Evolutionary conservation across 2,113 vertebrate species (phyloP).

Genomic region (Myotis brandtii): DNA sequence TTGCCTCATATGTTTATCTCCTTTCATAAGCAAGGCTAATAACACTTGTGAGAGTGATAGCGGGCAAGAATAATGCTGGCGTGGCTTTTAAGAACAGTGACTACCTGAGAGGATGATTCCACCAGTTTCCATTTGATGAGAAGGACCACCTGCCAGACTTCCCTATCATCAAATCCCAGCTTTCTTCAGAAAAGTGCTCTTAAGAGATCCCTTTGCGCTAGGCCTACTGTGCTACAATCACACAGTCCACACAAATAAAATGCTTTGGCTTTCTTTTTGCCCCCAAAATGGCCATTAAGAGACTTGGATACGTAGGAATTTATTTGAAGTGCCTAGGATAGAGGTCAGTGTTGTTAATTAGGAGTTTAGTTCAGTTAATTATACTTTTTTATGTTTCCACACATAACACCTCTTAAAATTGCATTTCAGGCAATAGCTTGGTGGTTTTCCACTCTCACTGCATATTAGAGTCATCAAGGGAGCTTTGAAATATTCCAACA

Average conservation of each 20-base stretch:
- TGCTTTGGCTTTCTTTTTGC: not conserved
- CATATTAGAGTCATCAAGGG: not conserved
- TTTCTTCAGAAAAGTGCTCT: not conserved
- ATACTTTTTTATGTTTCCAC: not conserved
- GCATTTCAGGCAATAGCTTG: not conserved
- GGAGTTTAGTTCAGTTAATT: not conserved
- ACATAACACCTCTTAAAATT: not conserved
- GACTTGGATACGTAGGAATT: not conserved
- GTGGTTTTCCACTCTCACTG: not conserved
- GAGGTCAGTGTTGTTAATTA: not conserved
- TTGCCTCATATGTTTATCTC: fast-evolving
- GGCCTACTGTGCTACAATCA: not conserved
- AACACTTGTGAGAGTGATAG: not conserved
- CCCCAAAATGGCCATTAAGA: not conserved
- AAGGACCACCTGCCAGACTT: not conserved
- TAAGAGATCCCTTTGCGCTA: not conserved
- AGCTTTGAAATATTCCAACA: not conserved
- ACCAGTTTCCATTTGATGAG: not conserved
- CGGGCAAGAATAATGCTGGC: not conserved
- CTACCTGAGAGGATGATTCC: not conserved
- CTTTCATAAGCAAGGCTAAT: not conserved
- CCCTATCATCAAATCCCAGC: not conserved
- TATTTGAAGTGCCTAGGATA: not conserved
- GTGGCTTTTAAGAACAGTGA: slow-evolving; percentile 14
- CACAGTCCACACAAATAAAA: not conserved